Evolutionary conservation across 1,140 invertebrate genomes (phyloP).

Genomic region (Branchinecta lindahli): DNA sequence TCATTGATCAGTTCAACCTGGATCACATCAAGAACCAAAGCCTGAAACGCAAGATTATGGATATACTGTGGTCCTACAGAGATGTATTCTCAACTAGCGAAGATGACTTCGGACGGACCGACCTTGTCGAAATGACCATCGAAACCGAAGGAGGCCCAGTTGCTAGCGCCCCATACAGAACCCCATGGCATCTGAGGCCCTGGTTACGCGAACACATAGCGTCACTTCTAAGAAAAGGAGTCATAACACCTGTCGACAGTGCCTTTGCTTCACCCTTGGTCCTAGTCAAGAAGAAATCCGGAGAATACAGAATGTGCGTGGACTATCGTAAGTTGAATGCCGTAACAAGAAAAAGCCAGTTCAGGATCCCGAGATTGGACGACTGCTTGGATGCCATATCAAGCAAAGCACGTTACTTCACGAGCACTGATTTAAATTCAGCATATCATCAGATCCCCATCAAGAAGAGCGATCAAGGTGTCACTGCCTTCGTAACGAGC

Average conservation of each 20-base stretch:
- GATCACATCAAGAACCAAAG: too few species aligned
- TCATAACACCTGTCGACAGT: conserved; percentile 33
- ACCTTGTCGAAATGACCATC: too few species aligned
- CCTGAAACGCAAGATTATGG: too few species aligned
- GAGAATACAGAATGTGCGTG: conserved; percentile 33
- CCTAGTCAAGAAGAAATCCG: conserved; percentile 37
- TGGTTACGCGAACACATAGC: not conserved
- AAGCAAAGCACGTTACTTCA: conserved; percentile 23
- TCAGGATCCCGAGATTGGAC: conserved; percentile 30
- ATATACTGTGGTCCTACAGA: too few species aligned
- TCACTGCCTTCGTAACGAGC: conserved; percentile 22
- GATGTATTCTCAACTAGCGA: too few species aligned
- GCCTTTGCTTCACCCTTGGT: conserved; percentile 35
- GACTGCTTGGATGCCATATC: conserved; percentile 27
- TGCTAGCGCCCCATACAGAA: not conserved
- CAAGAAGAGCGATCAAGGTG: conserved; percentile 11
- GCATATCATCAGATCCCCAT: conserved; percentile 33
- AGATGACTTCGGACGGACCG: too few species aligned
- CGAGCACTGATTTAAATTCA: conserved; percentile 25
- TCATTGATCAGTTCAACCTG: too few species aligned
- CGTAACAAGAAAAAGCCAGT: conserved; percentile 29
- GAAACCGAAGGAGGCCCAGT: not conserved
- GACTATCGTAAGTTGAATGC: conserved; percentile 35
- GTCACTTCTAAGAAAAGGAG: conserved; percentile 24
- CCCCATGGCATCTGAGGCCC: not conserved